Percentiles rank a stretch among this genome's conserved stretches.
Conservation (phyloP, 1,140 invertebrate genomes). For the Temnothorax curvispinosus region DNA sequence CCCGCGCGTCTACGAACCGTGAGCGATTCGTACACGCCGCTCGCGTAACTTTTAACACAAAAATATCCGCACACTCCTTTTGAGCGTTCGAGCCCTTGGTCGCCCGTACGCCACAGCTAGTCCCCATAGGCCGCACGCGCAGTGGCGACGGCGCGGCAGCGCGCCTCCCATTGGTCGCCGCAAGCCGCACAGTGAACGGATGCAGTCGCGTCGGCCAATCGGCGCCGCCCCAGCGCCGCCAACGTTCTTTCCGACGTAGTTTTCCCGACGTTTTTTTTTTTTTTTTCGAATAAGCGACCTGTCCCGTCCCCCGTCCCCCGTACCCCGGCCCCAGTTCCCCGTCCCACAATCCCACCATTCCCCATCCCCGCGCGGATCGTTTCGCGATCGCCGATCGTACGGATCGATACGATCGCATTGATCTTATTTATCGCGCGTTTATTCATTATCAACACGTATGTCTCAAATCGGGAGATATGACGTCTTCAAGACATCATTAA, state of each 20-base stretch:
- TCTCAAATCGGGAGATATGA: no score
- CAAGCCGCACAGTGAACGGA: neutral
- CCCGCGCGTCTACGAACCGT: neutral
- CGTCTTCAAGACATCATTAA: no score
- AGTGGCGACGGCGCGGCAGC: slow-evolving; percentile 67
- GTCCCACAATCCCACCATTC: no score
- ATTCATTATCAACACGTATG: no score
- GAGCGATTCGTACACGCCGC: neutral
- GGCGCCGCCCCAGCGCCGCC: neutral
- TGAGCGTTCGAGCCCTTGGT: slow-evolving; percentile 70
- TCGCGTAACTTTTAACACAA: slow-evolving; percentile 51
- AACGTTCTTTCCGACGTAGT: neutral
- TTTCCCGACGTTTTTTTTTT: slow-evolving; percentile 21
- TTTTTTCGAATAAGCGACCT: neutral
- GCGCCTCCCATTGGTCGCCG: slow-evolving; percentile 42
- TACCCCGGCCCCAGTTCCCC: neutral
- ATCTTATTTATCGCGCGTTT: no score
- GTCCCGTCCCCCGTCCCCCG: neutral
- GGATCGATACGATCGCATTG: neutral
- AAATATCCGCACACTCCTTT: slow-evolving; percentile 63
- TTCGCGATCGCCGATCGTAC: neutral
- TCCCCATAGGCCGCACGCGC: slow-evolving; percentile 63
- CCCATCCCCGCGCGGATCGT: neutral
- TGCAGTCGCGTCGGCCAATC: slow-evolving; percentile 47
- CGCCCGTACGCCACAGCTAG: slow-evolving; percentile 62